These are phyloP conservation scores for Tragelaphus eurycerus DNA, from an alignment of 2,797 vertebrate species.

Conservation along the genomic window DNA sequence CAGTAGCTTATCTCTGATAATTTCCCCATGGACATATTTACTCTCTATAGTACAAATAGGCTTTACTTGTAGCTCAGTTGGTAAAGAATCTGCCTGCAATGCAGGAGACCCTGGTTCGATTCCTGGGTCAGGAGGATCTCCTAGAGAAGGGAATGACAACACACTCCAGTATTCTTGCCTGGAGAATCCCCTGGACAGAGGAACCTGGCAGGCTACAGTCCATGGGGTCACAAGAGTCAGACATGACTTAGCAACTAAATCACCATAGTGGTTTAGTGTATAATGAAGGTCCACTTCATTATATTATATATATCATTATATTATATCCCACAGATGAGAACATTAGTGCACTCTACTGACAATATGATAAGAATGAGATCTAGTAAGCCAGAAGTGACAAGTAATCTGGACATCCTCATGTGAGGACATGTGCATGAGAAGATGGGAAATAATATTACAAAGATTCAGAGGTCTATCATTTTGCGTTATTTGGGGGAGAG, in stretches of 20 bases:
- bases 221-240: neutral
- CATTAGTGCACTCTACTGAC: neutral
- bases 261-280: neutral
- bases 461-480: neutral
- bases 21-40: neutral
- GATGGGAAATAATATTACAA: neutral
- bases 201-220: neutral
- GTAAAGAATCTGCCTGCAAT: neutral
- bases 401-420: neutral
- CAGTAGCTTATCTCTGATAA: neutral
- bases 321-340: neutral
- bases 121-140: neutral
- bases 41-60: neutral
- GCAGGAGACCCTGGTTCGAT: neutral
- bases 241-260: neutral
- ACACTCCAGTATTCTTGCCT: neutral
- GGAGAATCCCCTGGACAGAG: neutral
- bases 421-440: neutral
- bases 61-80: rapidly evolving
- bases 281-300: neutral
- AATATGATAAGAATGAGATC: neutral
- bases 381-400: neutral
- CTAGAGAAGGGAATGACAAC: neutral
- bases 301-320: neutral
- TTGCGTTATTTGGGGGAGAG: neutral